These are phyloP conservation scores for Alexandromys fortis DNA, from an alignment of 2,113 vertebrate genomes.

Conservation along the genomic window DNA sequence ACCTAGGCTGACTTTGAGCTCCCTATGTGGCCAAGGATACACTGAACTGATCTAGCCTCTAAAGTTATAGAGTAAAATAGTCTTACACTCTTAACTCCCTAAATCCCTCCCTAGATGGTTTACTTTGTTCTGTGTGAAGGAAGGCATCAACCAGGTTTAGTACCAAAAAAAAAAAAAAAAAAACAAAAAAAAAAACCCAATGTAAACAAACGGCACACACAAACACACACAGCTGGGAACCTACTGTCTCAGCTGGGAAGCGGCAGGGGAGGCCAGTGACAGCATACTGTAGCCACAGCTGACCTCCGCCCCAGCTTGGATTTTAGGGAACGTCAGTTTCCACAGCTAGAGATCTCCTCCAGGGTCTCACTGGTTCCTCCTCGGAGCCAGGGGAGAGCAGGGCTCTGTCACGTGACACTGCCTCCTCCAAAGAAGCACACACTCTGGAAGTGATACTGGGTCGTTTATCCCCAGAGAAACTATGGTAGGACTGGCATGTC, in stretches of 20 bases:
- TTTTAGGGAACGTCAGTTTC: not conserved
- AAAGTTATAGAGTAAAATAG: not conserved
- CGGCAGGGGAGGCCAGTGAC: not conserved
- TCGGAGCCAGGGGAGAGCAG: not conserved
- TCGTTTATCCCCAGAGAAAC: not conserved
- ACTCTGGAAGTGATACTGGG: not conserved
- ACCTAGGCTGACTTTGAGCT: not conserved
- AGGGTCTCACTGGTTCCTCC: not conserved
- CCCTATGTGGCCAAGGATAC: not conserved
- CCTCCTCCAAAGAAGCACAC: not conserved
- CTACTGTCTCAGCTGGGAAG: not conserved
- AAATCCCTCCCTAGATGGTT: not conserved
- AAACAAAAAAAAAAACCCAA: too few species aligned
- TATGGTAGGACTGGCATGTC: not conserved
- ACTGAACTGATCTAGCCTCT: not conserved
- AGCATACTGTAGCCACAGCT: not conserved
- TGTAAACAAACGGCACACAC: not conserved
- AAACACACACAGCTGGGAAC: too few species aligned
- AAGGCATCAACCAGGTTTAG: not conserved
- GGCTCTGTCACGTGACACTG: not conserved
- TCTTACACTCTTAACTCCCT: not conserved
- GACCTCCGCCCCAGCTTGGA: not conserved
- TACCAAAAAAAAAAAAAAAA: not conserved
- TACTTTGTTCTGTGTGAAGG: not conserved
- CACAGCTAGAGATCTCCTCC: not conserved